Percentiles rank a stretch among this genome's conserved stretches.
phyloP scores from a whole-genome alignment of 2,888 invertebrate species.

The Sclerodermus sp. region DNA sequence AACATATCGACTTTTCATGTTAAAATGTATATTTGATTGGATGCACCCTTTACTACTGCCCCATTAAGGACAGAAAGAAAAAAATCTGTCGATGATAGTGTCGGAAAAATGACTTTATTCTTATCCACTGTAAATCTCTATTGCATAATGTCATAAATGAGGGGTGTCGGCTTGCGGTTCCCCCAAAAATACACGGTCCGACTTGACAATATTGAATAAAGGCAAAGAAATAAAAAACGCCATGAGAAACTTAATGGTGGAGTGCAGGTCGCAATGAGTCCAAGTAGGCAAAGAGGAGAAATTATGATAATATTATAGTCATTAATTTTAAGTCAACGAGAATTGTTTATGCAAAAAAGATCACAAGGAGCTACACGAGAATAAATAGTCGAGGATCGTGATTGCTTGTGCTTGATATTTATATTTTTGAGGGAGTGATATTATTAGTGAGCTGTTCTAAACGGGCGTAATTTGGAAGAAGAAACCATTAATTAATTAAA shows the following conservation, averaged over 20 bases:
- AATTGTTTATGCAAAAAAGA: conserved; percentile 8
- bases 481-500: background rate
- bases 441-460: conserved; percentile 35
- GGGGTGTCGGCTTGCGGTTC: too few species aligned
- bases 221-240: too few species aligned
- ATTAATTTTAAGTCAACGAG: conserved; percentile 48
- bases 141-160: conserved; percentile 2
- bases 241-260: background rate
- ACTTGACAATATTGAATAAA: conserved; percentile 44
- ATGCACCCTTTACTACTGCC: background rate
- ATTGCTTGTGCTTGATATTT: conserved; percentile 52
- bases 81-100: conserved; percentile 31
- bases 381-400: conserved; percentile 24
- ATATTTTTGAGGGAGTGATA: conserved; percentile 45
- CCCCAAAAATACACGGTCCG: conserved; percentile 28
- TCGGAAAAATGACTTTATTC: conserved; percentile 27
- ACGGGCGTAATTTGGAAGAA: conserved; percentile 18
- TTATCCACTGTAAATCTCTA: conserved; percentile 30
- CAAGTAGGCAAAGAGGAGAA: background rate
- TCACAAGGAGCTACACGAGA: conserved; percentile 4
- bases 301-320: conserved; percentile 40
- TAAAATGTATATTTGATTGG: conserved; percentile 29
- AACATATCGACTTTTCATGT: conserved; percentile 41
- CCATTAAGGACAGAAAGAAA: conserved; percentile 8
- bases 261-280: conserved; percentile 11